A percentile compares a stretch with the other conserved stretches of the same genome.
These are phyloP conservation scores for Epizoanthus scotinus DNA, from an alignment of 92 coral and sea anemone genomes.

Conservation along the genomic window DNA sequence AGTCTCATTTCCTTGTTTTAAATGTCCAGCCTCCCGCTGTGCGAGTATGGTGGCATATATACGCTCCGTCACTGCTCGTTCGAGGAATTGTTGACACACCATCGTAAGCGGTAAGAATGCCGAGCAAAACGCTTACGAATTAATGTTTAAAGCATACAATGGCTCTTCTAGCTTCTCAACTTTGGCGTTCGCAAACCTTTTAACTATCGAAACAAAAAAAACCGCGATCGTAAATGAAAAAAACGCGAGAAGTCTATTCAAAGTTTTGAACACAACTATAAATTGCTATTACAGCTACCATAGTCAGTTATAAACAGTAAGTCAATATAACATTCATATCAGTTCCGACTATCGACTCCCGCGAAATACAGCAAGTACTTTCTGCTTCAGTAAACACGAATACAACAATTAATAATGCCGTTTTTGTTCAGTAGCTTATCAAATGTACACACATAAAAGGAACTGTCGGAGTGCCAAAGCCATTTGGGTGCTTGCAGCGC, in stretches of 20 bases:
- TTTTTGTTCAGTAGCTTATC: background rate
- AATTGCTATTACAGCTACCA: no score
- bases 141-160: background rate
- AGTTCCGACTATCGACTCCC: no score
- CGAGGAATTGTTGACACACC: background rate
- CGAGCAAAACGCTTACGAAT: background rate
- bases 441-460: background rate
- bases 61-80: background rate
- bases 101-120: background rate
- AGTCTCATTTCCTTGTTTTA: conserved; percentile 36
- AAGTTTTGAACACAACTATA: no score
- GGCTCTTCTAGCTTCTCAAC: no score
- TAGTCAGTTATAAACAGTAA: no score
- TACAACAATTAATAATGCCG: conserved; percentile 7
- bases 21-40: conserved; percentile 32
- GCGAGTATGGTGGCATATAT: conserved; percentile 3
- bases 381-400: background rate
- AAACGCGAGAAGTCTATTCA: no score
- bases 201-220: no score
- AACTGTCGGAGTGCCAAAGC: background rate
- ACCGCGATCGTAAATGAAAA: no score
- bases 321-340: no score
- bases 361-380: background rate
- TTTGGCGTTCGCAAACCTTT: no score
- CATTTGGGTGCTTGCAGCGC: background rate